Evolutionary conservation across 2,888 invertebrate genomes (phyloP), one percentile per base, ranked within the genome.

Genomic region (Tachina fera): DNA sequence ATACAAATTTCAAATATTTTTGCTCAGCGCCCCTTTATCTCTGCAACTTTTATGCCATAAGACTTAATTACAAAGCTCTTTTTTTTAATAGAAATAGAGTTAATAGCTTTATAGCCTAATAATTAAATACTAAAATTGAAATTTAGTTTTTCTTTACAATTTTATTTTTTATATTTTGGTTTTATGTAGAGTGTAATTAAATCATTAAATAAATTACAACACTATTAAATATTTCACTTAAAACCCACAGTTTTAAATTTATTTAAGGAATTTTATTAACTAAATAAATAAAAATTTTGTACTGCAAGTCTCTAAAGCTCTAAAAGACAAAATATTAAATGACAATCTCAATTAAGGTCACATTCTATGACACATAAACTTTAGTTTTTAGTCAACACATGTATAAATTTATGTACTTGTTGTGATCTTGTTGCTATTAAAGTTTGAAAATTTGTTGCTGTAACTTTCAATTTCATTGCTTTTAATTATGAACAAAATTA

Each of bases 331-430:
- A 16, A 41, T 3, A 53, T 16, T 8, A 71, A 43, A 58, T 71
- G 56, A 72, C 85, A 86, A 79, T 83, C 86, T 72, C 82, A 83
- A 86, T 86, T 83, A 83, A 68, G 82, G 71, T 53, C 82, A 83
- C 51, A 71, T 67, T 39, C 9, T 39, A 49, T 60, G 58, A 58
- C 45, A 53, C 51, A 53, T 53, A 41, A 51, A 49, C 53, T 41
- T 39, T 9, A n/a, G n/a, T 3, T 41, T 9, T 41, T 31, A 31
- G 31, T 31, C 31, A 41, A 3, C 14, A 39, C 9, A 39, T 9
- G 6, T 56, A 11, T n/a, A 19, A 4, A 60, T 41, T 9, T 14
- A 58, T n/a, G 39, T 43, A 43, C 43, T 61, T 43, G 10, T 49
- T 14, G 13, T 13, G n/a, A 39, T 78, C 41, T 68, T 61, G 51